Percentiles rank a stretch among this genome's conserved stretches.
Conservation (phyloP, 2,113 vertebrate species). For the Nyctibius bracteatus region DNA sequence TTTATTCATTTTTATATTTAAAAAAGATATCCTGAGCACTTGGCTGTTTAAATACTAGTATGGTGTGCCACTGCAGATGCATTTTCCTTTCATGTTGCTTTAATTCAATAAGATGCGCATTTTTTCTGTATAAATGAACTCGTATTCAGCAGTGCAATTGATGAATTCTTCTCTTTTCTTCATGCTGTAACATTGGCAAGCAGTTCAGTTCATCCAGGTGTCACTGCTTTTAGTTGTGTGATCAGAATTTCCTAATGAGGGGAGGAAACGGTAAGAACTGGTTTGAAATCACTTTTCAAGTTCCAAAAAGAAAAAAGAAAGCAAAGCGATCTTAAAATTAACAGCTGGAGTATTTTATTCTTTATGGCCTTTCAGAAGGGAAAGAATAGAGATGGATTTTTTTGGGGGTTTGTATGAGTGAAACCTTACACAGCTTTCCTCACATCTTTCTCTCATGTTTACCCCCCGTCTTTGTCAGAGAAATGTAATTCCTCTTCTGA, state of each 20-base stretch:
- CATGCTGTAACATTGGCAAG: conserved; percentile 26
- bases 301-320: conserved; percentile 28
- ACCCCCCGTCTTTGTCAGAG: not conserved
- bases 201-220: conserved; percentile 50
- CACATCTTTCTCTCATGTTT: conserved; percentile 29
- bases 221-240: conserved; percentile 35
- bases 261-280: conserved; percentile 24
- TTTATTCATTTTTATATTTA: conserved; percentile 1
- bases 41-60: not conserved
- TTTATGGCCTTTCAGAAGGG: conserved; percentile 26
- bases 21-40: not conserved
- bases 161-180: conserved; percentile 53
- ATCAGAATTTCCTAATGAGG: conserved; percentile 62
- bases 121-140: conserved; percentile 59
- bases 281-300: conserved; percentile 52
- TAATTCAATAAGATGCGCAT: conserved; percentile 54
- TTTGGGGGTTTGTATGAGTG: not conserved
- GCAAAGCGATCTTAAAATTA: conserved; percentile 46
- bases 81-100: conserved; percentile 45
- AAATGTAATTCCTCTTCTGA: conserved; percentile 38
- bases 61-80: conserved; percentile 22
- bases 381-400: not conserved
- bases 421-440: conserved; percentile 8
- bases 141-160: conserved; percentile 39
- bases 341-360: conserved; percentile 52